Evolutionary conservation across 2,113 vertebrate genomes (phyloP).

Genomic region (Gadus macrocephalus): DNA sequence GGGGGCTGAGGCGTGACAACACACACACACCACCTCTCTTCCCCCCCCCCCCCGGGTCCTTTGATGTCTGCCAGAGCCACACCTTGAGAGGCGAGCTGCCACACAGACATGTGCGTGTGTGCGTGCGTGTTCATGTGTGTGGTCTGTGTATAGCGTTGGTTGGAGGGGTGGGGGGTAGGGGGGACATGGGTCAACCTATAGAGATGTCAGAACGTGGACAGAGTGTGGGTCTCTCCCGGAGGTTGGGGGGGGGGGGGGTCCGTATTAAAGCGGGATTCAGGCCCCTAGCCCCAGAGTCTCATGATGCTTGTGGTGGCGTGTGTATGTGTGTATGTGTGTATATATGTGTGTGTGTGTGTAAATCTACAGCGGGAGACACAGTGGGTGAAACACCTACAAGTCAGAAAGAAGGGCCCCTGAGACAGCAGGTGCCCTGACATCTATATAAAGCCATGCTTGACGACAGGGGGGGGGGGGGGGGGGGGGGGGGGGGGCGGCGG

Average conservation of each 20-base stretch:
- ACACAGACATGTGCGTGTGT: conserved; percentile 53
- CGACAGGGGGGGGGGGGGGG: conserved; percentile 37
- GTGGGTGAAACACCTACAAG: conserved; percentile 46
- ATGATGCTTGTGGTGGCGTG: conserved; percentile 34
- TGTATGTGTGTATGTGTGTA: neutral
- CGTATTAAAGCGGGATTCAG: conserved; percentile 10
- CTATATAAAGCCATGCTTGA: conserved; percentile 65
- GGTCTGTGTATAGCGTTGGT: neutral
- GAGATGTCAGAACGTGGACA: neutral
- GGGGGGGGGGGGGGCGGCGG: conserved; percentile 37
- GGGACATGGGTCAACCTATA: neutral
- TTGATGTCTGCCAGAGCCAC: conserved; percentile 46
- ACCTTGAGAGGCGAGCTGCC: conserved; percentile 62
- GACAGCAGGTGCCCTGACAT: conserved; percentile 39
- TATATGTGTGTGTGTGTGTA: neutral
- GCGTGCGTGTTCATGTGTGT: neutral
- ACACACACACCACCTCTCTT: conserved; percentile 12
- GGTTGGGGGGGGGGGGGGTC: conserved; percentile 11
- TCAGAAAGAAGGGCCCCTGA: conserved; percentile 18
- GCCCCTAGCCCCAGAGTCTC: conserved; percentile 6
- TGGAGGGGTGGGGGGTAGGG: neutral
- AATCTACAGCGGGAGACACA: conserved; percentile 49
- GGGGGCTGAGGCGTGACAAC: conserved; percentile 27
- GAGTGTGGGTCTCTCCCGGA: conserved; percentile 4
- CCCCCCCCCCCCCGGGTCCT: conserved; percentile 31